Conservation (phyloP, 2,797 vertebrate species). For the Etheostoma nigrum region DNA sequence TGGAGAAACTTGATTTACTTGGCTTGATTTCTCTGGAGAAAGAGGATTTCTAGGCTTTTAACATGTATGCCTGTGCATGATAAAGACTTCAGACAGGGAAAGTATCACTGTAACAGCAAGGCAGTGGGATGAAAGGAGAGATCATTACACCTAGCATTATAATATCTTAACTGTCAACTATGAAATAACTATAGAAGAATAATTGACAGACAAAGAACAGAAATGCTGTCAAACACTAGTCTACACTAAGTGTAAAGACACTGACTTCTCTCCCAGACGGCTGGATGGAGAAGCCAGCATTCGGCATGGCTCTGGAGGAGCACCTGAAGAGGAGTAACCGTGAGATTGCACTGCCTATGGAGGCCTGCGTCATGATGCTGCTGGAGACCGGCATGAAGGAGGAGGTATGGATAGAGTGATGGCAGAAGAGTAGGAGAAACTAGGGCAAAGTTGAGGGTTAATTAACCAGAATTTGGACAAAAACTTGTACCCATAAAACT, state of each 20-base stretch:
- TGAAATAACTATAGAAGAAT: background rate
- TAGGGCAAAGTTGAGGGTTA: constrained; percentile 48
- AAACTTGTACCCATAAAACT: constrained; percentile 26
- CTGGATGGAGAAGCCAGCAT: constrained; percentile 97
- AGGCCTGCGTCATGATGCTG: constrained; percentile 99
- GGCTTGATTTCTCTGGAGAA: background rate
- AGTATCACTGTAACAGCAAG: background rate
- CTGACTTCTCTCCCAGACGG: constrained; percentile 84
- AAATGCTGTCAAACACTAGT: background rate
- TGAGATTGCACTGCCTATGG: constrained; percentile 94
- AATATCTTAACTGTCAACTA: background rate
- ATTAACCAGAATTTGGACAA: constrained; percentile 22
- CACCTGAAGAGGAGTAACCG: constrained; percentile 94
- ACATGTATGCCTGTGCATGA: background rate
- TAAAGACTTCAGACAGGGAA: background rate
- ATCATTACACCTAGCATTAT: background rate
- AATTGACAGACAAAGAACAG: background rate
- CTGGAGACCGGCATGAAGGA: constrained; percentile 98
- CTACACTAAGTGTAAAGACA: background rate
- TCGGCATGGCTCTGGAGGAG: constrained; percentile 93
- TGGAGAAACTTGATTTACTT: background rate
- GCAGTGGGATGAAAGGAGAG: background rate
- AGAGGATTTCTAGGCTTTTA: background rate
- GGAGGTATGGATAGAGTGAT: constrained; percentile 85
- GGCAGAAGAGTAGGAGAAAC: background rate